A percentile compares a stretch with the other conserved stretches of the same genome.
phyloP scores from a whole-genome alignment of 2,797 vertebrate species.

The Manis javanica region DNA sequence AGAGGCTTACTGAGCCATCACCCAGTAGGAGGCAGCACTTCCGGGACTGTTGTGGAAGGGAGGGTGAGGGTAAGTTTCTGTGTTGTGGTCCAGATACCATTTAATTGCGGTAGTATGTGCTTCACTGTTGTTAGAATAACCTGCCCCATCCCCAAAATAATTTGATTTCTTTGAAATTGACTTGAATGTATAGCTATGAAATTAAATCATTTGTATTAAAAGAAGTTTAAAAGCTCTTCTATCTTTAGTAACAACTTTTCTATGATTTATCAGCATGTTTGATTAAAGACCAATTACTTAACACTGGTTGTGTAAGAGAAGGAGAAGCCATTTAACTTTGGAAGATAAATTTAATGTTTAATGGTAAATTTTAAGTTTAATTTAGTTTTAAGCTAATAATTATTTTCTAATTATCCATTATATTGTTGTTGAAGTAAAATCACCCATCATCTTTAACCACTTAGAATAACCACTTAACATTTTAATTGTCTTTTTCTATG shows the following conservation, averaged over 20 bases:
- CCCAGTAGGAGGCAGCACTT: not conserved
- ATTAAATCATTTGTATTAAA: slow-evolving; percentile 29
- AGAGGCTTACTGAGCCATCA: not conserved
- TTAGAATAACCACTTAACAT: slow-evolving; percentile 31
- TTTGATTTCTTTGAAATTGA: slow-evolving; percentile 41
- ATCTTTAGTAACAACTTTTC: not conserved
- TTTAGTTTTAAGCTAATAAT: not conserved
- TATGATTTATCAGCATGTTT: slow-evolving; percentile 8
- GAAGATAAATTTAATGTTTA: not conserved
- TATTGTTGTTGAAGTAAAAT: slow-evolving; percentile 53
- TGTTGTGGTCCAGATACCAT: not conserved
- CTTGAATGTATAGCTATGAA: slow-evolving; percentile 28
- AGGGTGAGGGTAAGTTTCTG: not conserved
- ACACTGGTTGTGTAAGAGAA: not conserved
- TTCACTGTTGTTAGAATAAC: not conserved
- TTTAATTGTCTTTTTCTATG: not conserved
- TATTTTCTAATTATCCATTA: slow-evolving; percentile 44
- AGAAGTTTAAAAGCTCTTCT: not conserved
- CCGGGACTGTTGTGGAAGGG: not conserved
- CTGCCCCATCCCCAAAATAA: not conserved
- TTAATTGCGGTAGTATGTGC: not conserved
- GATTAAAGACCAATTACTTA: slow-evolving; percentile 13
- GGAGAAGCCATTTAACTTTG: not conserved
- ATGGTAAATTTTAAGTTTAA: too few relatives aligned
- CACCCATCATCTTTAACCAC: not conserved